These are phyloP conservation scores for Aselliscus stoliczkanus DNA, from an alignment of 2,797 vertebrate species.

Conservation along the genomic window DNA sequence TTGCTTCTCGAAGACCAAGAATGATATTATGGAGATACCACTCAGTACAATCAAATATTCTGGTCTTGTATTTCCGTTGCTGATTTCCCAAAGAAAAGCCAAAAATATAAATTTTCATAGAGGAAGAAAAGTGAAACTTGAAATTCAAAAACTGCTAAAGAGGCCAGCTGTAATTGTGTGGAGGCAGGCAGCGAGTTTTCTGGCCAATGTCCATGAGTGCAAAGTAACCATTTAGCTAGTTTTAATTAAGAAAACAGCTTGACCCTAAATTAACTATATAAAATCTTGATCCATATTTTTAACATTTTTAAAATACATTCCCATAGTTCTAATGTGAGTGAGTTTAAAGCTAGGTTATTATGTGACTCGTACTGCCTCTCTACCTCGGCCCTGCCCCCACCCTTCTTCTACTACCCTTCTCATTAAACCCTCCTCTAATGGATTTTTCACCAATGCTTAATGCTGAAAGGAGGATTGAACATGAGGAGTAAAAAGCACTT, in stretches of 20 bases:
- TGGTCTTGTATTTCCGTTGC: background rate
- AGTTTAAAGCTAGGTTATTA: background rate
- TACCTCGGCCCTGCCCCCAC: background rate
- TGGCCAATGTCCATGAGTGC: fast-evolving
- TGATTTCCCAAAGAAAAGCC: slow-evolving; percentile 53
- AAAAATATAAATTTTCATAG: slow-evolving; percentile 54
- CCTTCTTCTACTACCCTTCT: background rate
- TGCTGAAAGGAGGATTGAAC: background rate
- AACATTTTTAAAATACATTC: background rate
- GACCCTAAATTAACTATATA: background rate
- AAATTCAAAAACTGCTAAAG: slow-evolving; percentile 22
- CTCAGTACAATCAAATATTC: slow-evolving; percentile 1
- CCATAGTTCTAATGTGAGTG: background rate
- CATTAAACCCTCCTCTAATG: background rate
- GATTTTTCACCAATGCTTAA: background rate
- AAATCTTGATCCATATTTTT: background rate
- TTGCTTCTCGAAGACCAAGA: background rate
- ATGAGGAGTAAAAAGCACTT: background rate
- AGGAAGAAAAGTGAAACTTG: slow-evolving; percentile 45
- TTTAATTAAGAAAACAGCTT: slow-evolving; percentile 15
- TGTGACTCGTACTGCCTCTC: background rate
- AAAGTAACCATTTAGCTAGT: background rate
- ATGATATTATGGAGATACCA: slow-evolving; percentile 3
- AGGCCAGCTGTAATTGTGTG: background rate
- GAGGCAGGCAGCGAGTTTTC: background rate